Evolutionary conservation across 2,888 invertebrate genomes (phyloP).

Genomic region (Blastobasis adustella): DNA sequence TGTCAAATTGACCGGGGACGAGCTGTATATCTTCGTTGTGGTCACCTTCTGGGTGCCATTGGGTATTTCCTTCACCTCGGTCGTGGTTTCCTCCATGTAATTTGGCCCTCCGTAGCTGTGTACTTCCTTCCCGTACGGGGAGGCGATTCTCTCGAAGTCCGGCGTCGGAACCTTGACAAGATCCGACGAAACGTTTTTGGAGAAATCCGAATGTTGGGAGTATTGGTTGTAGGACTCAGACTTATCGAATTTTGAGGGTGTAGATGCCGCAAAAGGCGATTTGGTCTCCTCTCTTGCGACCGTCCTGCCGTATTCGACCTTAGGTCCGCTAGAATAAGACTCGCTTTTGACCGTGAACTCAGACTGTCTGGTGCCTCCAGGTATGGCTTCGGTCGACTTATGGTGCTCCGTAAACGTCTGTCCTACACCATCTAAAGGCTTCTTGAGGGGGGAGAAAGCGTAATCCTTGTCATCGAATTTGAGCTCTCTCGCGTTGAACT

Average conservation of each 20-base stretch:
- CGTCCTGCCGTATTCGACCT: slow-evolving; percentile 48
- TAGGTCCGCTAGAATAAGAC: slow-evolving; percentile 57
- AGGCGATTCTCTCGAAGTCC: slow-evolving; percentile 56
- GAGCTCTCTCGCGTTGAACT: slow-evolving; percentile 66
- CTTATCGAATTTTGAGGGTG: slow-evolving; percentile 49
- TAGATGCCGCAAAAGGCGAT: slow-evolving; percentile 55
- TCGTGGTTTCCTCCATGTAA: slow-evolving; percentile 64
- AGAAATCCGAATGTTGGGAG: slow-evolving; percentile 16
- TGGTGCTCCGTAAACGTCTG: slow-evolving; percentile 61
- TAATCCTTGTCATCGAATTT: slow-evolving; percentile 65
- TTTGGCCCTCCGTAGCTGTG: slow-evolving; percentile 60
- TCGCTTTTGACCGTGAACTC: slow-evolving; percentile 58
- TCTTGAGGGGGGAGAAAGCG: slow-evolving; percentile 56
- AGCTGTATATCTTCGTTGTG: slow-evolving; percentile 73
- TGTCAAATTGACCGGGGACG: slow-evolving; percentile 68
- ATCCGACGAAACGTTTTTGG: slow-evolving; percentile 39
- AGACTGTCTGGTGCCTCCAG: slow-evolving; percentile 59
- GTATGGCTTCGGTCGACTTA: slow-evolving; percentile 59
- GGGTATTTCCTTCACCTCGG: slow-evolving; percentile 70
- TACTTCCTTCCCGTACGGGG: slow-evolving; percentile 59
- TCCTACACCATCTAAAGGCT: slow-evolving; percentile 56
- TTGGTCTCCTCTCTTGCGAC: slow-evolving; percentile 52
- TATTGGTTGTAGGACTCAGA: slow-evolving; percentile 24
- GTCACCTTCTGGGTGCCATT: slow-evolving; percentile 74
- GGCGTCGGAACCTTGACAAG: slow-evolving; percentile 56